Percentiles rank a stretch among this genome's conserved stretches.
These are phyloP conservation scores for Bubalus kerabau DNA, from an alignment of 2,113 vertebrate genomes.

Conservation along the genomic window DNA sequence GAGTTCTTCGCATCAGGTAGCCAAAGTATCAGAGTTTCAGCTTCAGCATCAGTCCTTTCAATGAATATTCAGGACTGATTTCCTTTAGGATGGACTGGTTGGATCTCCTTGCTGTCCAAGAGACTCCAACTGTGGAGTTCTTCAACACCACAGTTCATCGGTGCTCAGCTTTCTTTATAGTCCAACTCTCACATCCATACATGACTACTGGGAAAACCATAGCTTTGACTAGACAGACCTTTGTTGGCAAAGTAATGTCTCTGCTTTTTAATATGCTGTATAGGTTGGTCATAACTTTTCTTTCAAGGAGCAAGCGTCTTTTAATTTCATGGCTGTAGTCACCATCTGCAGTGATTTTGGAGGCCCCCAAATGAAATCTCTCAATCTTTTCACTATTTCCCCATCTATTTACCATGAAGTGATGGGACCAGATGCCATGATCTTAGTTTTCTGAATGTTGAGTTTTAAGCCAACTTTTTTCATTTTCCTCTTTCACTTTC, in stretches of 20 bases:
- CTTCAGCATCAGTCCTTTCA: too few relatives aligned
- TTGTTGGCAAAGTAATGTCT: not conserved
- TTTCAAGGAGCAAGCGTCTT: not conserved
- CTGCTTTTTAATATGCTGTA: not conserved
- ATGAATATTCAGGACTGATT: too few relatives aligned
- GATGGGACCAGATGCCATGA: not conserved
- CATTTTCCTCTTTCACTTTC: not conserved
- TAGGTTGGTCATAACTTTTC: not conserved
- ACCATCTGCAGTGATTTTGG: not conserved
- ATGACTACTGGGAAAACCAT: not conserved
- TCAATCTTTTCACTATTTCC: not conserved
- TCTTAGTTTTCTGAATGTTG: not conserved
- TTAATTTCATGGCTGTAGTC: not conserved
- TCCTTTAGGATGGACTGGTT: not conserved
- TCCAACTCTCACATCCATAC: not conserved
- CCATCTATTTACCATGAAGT: not conserved
- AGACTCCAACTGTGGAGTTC: not conserved
- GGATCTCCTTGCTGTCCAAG: not conserved
- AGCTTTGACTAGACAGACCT: not conserved
- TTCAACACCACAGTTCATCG: accelerated
- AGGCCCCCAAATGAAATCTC: not conserved
- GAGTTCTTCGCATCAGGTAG: too few relatives aligned
- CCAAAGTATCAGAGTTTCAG: too few relatives aligned
- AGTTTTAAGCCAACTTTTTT: not conserved
- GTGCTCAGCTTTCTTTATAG: not conserved